Evolutionary conservation across 2,797 vertebrate species (phyloP).

Genomic region (Halcyon smyrnensis): DNA sequence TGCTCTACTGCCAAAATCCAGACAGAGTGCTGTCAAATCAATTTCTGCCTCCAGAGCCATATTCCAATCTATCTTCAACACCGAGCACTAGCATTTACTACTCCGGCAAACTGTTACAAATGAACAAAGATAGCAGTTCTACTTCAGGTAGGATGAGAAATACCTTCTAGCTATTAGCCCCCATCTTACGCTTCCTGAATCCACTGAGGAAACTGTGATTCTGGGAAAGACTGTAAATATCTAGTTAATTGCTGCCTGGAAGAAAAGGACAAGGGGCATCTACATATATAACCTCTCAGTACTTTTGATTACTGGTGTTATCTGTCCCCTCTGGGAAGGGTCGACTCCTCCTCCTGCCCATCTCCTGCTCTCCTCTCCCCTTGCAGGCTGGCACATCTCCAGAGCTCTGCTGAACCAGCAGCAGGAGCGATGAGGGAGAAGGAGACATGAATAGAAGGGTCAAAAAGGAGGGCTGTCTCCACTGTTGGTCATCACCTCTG

Average conservation of each 20-base stretch:
- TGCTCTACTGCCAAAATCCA: constrained; percentile 10
- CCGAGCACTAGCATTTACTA: neutral
- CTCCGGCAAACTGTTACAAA: neutral
- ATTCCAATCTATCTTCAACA: neutral
- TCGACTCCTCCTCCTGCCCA: neutral
- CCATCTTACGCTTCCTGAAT: neutral
- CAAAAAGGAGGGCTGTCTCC: neutral
- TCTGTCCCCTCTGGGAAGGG: neutral
- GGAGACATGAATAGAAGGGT: neutral
- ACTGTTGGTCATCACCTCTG: neutral
- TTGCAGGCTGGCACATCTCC: neutral
- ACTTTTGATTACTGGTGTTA: neutral
- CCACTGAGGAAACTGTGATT: neutral
- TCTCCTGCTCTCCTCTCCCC: neutral
- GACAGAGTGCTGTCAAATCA: neutral
- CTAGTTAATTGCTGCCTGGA: neutral
- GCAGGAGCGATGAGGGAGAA: neutral
- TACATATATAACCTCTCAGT: neutral
- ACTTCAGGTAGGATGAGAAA: neutral
- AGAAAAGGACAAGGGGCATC: neutral
- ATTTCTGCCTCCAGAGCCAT: neutral
- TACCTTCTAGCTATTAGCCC: neutral
- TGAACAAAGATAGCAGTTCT: neutral
- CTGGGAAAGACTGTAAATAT: neutral
- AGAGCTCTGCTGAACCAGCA: neutral